Evolutionary conservation across 2,113 vertebrate species (phyloP).

Genomic region (Poeciliopsis prolifica): DNA sequence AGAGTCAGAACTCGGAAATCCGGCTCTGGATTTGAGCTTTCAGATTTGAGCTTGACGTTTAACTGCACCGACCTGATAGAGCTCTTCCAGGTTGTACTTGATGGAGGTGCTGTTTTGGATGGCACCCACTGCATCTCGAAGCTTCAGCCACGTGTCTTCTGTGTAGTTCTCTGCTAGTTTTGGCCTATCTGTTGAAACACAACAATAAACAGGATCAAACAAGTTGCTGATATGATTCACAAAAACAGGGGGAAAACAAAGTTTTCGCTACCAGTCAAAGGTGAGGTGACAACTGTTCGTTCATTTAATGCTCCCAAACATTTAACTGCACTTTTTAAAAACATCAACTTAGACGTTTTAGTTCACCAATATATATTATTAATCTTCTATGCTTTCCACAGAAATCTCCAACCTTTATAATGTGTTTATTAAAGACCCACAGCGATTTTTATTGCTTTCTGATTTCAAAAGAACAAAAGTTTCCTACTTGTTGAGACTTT

Average conservation of each 20-base stretch:
- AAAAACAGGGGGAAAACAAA: neutral
- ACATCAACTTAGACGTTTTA: neutral
- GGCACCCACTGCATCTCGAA: slow-evolving; percentile 95
- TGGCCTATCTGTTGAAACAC: slow-evolving; percentile 88
- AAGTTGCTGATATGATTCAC: neutral
- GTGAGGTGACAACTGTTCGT: neutral
- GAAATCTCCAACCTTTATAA: neutral
- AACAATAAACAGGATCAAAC: neutral
- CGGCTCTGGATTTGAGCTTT: no score
- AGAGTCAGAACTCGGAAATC: neutral
- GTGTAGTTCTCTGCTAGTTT: slow-evolving; percentile 98
- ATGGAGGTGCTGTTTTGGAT: slow-evolving; percentile 99
- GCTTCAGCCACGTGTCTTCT: slow-evolving; percentile 97
- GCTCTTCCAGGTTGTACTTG: slow-evolving; percentile 97
- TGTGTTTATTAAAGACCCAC: neutral
- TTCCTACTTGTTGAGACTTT: no score
- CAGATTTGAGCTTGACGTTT: neutral
- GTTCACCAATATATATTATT: neutral
- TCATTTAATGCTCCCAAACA: no score
- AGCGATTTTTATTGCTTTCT: no score
- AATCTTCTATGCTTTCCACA: neutral
- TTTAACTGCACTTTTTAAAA: no score
- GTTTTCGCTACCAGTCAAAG: neutral
- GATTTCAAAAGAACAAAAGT: no score
- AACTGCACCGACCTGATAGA: slow-evolving; percentile 87